These are phyloP conservation scores for Rhynchophorus ferrugineus DNA, from an alignment of 1,140 invertebrate species.

Conservation along the genomic window DNA sequence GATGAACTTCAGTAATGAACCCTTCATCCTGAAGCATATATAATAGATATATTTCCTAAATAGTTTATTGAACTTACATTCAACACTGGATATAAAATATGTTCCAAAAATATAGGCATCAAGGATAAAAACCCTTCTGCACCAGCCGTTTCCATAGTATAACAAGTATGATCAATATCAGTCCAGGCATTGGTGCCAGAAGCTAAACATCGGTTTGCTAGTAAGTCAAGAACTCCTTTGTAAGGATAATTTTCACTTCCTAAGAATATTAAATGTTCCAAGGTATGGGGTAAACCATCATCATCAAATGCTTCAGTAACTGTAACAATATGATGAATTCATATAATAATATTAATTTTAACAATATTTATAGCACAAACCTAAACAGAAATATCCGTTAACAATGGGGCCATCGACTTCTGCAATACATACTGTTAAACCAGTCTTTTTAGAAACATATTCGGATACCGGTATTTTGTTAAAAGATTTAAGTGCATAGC, in stretches of 20 bases:
- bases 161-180: slow-evolving; percentile 81
- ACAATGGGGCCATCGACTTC: slow-evolving; percentile 81
- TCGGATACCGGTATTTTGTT: slow-evolving; percentile 71
- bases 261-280: slow-evolving; percentile 88
- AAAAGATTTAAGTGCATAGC: slow-evolving; percentile 56
- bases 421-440: slow-evolving; percentile 70
- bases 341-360: neutral
- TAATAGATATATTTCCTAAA: neutral
- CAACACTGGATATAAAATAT: slow-evolving; percentile 78
- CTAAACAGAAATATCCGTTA: slow-evolving; percentile 76
- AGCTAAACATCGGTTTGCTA: slow-evolving; percentile 82
- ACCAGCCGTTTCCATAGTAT: slow-evolving; percentile 81
- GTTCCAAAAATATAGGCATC: slow-evolving; percentile 84
- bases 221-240: slow-evolving; percentile 78
- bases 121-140: slow-evolving; percentile 80
- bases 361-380: slow-evolving; percentile 44
- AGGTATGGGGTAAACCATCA: slow-evolving; percentile 85
- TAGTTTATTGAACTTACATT: slow-evolving; percentile 47
- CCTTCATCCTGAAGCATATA: slow-evolving; percentile 51
- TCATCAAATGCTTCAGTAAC: slow-evolving; percentile 86
- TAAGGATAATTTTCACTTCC: slow-evolving; percentile 87
- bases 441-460: slow-evolving; percentile 71
- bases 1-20: slow-evolving; percentile 86
- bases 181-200: slow-evolving; percentile 85
- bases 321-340: slow-evolving; percentile 35